These are phyloP conservation scores for Nyctereutes procyonoides DNA, from an alignment of 2,113 vertebrate genomes.

Conservation along the genomic window DNA sequence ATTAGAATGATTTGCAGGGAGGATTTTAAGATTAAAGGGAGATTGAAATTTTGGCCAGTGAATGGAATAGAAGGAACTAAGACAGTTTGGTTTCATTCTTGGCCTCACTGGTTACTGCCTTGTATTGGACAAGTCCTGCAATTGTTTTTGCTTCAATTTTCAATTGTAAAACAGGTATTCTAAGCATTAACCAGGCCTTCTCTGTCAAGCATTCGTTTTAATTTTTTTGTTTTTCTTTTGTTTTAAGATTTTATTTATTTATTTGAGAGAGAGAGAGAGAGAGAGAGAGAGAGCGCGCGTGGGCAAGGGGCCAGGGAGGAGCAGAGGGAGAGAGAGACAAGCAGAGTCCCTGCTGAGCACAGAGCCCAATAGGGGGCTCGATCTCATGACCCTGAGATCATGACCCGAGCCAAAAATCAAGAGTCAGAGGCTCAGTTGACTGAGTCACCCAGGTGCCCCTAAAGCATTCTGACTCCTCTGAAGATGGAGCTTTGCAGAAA, in stretches of 20 bases:
- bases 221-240: background rate
- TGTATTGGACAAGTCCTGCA: background rate
- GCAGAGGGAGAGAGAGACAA: background rate
- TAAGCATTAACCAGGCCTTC: background rate
- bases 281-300: background rate
- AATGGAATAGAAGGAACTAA: background rate
- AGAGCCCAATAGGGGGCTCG: background rate
- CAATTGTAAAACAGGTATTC: background rate
- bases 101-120: background rate
- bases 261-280: background rate
- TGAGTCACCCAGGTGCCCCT: background rate
- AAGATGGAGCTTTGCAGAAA: background rate
- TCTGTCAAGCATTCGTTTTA: background rate
- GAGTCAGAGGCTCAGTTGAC: background rate
- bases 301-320: background rate
- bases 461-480: background rate
- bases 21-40: background rate
- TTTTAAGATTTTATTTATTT: background rate
- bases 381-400: background rate
- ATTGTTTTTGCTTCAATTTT: background rate
- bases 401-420: background rate
- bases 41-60: background rate
- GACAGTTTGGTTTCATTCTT: background rate
- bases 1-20: background rate
- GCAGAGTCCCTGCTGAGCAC: background rate